Evolutionary conservation across 2,113 vertebrate genomes (phyloP).

Genomic region (Spilogale gracilis): DNA sequence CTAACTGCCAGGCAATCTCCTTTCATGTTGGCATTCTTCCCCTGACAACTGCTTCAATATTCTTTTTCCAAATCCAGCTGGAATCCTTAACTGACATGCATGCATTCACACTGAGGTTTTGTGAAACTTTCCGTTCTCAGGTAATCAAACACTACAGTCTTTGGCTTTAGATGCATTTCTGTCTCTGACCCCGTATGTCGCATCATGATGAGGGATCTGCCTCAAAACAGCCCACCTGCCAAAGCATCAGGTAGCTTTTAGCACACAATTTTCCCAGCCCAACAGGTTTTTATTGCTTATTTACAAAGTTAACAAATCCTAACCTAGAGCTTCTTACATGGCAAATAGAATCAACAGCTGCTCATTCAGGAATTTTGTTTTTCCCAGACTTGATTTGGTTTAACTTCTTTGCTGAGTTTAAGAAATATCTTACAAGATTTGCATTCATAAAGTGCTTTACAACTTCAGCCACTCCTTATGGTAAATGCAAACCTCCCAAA

Average conservation of each 20-base stretch:
- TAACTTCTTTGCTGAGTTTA: background rate
- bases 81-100: background rate
- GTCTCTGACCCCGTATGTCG: background rate
- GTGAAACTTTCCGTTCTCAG: constrained; percentile 12
- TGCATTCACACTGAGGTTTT: background rate
- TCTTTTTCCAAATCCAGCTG: background rate
- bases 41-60: background rate
- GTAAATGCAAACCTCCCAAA: constrained; percentile 34
- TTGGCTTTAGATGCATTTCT: background rate
- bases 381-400: background rate
- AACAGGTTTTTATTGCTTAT: background rate
- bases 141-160: background rate
- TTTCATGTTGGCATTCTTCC: constrained; percentile 9
- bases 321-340: background rate
- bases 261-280: background rate
- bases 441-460: background rate
- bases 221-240: background rate
- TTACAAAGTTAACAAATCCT: constrained; percentile 55
- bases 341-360: background rate
- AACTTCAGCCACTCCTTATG: background rate
- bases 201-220: background rate
- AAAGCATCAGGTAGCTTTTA: background rate
- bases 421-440: background rate
- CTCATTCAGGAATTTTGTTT: background rate
- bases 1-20: constrained; percentile 27